phyloP scores from a whole-genome alignment of 1,140 invertebrate species.

The Sesamia nonagrioides region DNA sequence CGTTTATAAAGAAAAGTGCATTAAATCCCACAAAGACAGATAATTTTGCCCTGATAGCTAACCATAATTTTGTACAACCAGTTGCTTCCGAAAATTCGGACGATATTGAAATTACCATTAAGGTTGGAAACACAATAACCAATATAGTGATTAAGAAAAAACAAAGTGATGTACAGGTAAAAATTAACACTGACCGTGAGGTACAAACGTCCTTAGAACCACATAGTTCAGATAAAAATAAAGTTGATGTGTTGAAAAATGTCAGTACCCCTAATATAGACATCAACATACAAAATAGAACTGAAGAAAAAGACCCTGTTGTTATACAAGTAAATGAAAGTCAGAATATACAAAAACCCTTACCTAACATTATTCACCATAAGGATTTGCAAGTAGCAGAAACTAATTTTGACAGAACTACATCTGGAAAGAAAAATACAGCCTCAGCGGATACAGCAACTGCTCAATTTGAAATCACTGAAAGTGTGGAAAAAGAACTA shows the following conservation, averaged over 20 bases:
- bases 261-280: constrained; percentile 2
- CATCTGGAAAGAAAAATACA: constrained; percentile 74
- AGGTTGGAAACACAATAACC: constrained; percentile 74
- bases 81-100: constrained; percentile 57
- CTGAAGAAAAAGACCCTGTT: background rate
- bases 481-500: constrained; percentile 78
- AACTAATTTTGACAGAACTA: constrained; percentile 55
- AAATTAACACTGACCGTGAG: constrained; percentile 71
- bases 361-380: background rate
- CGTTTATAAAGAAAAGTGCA: constrained; percentile 68
- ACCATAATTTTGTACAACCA: constrained; percentile 50
- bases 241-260: background rate
- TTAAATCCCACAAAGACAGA: constrained; percentile 48
- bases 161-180: constrained; percentile 72
- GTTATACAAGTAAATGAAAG: background rate
- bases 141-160: constrained; percentile 79
- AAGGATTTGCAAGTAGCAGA: constrained; percentile 1
- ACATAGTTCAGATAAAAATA: constrained; percentile 28
- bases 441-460: constrained; percentile 76
- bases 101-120: constrained; percentile 80
- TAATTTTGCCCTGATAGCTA: constrained; percentile 27
- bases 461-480: constrained; percentile 74
- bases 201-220: constrained; percentile 68
- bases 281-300: constrained; percentile 6
- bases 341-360: background rate